phyloP scores from a whole-genome alignment of 1,140 invertebrate species.

The Hyphantria cunea region DNA sequence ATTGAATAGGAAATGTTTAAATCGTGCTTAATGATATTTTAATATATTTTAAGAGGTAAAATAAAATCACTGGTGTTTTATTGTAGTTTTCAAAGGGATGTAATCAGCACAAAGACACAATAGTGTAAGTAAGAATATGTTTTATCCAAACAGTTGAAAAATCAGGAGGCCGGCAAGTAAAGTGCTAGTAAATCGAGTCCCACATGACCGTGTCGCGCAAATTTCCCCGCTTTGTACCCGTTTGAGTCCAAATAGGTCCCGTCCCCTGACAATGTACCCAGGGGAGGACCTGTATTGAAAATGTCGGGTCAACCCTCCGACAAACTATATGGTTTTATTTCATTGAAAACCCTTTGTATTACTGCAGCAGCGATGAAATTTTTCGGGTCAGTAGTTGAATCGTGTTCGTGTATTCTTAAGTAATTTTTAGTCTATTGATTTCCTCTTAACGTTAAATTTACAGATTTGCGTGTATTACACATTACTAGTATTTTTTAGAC shows the following conservation, averaged over 20 bases:
- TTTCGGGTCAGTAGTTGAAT: conserved; percentile 3
- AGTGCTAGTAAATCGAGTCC: conserved; percentile 18
- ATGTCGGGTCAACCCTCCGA: conserved; percentile 26
- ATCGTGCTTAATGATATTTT: too few relatives aligned
- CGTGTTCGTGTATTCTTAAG: conserved; percentile 7
- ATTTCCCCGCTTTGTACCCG: conserved; percentile 28
- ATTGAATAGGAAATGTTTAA: too few relatives aligned
- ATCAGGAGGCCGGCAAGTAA: conserved; percentile 9
- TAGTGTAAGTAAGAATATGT: conserved; percentile 11
- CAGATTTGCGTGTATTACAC: too few relatives aligned
- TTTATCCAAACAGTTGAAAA: conserved; percentile 27
- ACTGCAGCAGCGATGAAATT: conserved; percentile 15
- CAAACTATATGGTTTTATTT: conserved; percentile 28
- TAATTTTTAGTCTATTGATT: background rate
- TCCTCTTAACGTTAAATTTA: background rate
- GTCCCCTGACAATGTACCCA: conserved; percentile 16
- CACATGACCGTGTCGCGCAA: conserved; percentile 21
- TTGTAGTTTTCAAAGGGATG: too few relatives aligned
- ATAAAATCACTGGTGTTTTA: too few relatives aligned
- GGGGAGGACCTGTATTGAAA: conserved; percentile 27
- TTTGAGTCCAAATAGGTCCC: conserved; percentile 27
- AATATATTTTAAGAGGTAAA: too few relatives aligned
- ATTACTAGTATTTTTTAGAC: too few relatives aligned
- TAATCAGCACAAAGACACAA: too few relatives aligned
- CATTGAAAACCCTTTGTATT: conserved; percentile 24